phyloP scores from a whole-genome alignment of 2,797 vertebrate genomes.

The Coracias cyanogaster region DNA sequence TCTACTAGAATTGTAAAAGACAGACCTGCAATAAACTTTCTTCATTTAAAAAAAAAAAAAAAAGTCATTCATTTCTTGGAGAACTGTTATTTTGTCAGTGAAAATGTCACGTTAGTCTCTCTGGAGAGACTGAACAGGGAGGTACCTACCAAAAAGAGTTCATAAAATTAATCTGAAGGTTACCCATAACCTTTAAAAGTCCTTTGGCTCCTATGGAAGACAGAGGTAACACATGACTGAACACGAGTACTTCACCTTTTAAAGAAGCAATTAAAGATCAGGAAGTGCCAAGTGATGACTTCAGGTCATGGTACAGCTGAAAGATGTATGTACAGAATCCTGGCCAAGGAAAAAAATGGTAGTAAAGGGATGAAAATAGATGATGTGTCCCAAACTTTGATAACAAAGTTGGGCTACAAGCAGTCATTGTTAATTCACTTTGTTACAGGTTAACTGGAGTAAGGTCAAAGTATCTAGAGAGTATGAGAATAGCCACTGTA shows the following conservation, averaged over 20 bases:
- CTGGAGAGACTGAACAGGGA: background rate
- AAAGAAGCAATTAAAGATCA: background rate
- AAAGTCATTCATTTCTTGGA: background rate
- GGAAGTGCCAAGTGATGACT: background rate
- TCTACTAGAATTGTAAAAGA: slow-evolving; percentile 78
- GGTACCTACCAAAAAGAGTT: background rate
- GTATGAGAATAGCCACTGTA: background rate
- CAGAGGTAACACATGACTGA: background rate
- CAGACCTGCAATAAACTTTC: slow-evolving; percentile 84
- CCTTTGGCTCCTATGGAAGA: background rate
- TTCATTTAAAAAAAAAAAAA: slow-evolving; percentile 52
- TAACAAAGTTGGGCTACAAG: background rate
- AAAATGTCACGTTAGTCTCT: background rate
- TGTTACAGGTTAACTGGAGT: background rate
- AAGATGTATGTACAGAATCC: background rate
- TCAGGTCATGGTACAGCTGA: background rate
- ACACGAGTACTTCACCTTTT: background rate
- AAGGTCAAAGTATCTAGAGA: background rate
- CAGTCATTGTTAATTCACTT: background rate
- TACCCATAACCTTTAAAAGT: background rate
- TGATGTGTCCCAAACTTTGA: background rate
- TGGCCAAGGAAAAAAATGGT: background rate
- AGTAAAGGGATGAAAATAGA: background rate
- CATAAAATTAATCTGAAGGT: background rate
- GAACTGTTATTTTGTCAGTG: background rate